phyloP scores from a whole-genome alignment of 1,140 invertebrate genomes.

The Melanaphis sacchari region DNA sequence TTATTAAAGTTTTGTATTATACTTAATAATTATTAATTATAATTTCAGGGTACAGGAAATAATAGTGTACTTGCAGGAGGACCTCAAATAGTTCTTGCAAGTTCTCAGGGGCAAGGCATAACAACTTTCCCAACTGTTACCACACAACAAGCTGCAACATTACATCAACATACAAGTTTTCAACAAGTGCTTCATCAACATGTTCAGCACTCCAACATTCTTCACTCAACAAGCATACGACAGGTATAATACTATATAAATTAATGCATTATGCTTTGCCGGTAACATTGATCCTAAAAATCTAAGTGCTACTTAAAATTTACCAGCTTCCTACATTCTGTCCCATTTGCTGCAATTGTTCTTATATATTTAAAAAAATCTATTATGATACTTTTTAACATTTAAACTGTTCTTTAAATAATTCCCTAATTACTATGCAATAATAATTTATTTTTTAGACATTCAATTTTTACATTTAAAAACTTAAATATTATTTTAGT shows the following conservation, averaged over 20 bases:
- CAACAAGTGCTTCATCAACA: constrained; percentile 60
- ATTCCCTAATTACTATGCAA: background rate
- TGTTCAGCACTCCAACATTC: constrained; percentile 59
- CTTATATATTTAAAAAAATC: background rate
- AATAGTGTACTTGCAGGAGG: constrained; percentile 58
- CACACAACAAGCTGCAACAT: constrained; percentile 49
- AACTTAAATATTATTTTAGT: background rate
- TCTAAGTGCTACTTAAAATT: background rate
- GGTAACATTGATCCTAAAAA: background rate
- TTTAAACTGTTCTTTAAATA: background rate
- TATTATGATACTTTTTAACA: background rate
- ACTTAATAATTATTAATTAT: background rate
- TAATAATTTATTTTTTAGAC: background rate
- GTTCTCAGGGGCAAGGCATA: constrained; percentile 54
- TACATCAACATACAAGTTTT: constrained; percentile 59
- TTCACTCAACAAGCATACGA: constrained; percentile 60
- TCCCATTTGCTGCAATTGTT: background rate
- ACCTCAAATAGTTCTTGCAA: constrained; percentile 59
- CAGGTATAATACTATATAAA: constrained; percentile 57
- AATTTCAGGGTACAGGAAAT: constrained; percentile 61
- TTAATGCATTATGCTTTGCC: background rate
- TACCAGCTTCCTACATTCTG: background rate
- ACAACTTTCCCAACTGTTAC: constrained; percentile 59
- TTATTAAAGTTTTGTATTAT: background rate
- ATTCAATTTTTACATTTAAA: background rate